These are phyloP conservation scores for Gallinago media DNA, from an alignment of 2,113 vertebrate species.

Conservation along the genomic window DNA sequence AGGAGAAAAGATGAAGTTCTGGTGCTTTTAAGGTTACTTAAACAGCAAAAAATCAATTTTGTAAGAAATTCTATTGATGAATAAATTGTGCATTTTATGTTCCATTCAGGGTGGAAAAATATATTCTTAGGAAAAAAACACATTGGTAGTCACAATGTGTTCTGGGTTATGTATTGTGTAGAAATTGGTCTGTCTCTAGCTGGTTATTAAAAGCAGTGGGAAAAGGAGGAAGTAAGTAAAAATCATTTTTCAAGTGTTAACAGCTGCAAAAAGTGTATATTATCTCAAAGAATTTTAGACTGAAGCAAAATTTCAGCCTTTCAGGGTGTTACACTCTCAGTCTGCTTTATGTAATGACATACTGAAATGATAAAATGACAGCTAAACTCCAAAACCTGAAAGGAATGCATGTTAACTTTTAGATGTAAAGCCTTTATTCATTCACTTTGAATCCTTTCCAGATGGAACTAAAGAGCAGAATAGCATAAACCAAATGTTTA, in stretches of 20 bases:
- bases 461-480: not conserved
- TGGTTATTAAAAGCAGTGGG: constrained; percentile 11
- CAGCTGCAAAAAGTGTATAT: constrained; percentile 33
- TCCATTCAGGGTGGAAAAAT: not conserved
- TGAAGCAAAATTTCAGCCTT: constrained; percentile 28
- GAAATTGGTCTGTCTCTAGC: constrained; percentile 32
- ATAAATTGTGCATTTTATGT: not conserved
- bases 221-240: not conserved
- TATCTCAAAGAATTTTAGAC: constrained; percentile 7
- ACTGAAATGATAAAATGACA: not conserved
- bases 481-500: not conserved
- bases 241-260: constrained; percentile 32
- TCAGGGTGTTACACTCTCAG: not conserved
- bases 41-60: not conserved
- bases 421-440: not conserved
- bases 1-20: not conserved
- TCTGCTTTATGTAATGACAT: not conserved
- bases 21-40: not conserved
- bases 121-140: not conserved
- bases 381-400: not conserved
- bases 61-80: not conserved
- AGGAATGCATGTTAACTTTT: not conserved
- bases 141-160: not conserved
- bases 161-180: not conserved
- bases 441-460: not conserved